A percentile compares a stretch with the other conserved stretches of the same genome.
phyloP scores from a whole-genome alignment of 2,888 invertebrate genomes.

The Acanthacorydalis orientalis region DNA sequence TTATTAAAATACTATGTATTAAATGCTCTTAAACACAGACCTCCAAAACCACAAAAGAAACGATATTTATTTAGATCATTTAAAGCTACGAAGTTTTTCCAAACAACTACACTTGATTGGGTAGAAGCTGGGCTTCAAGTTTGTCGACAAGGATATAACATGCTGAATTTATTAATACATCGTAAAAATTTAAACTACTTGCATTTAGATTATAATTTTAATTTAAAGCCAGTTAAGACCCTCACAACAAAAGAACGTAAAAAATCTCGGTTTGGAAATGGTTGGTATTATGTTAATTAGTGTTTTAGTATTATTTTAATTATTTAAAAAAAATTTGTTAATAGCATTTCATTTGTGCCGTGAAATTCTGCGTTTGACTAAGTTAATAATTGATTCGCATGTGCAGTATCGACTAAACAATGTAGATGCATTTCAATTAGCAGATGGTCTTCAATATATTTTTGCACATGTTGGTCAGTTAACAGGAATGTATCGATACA shows the following conservation, averaged over 20 bases:
- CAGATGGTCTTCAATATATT: constrained; percentile 97
- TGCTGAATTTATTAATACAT: constrained; percentile 97
- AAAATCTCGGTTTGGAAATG: constrained; percentile 92
- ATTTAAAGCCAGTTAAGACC: constrained; percentile 98
- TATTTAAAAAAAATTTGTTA: no score
- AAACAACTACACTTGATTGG: constrained; percentile 98
- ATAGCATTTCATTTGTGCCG: constrained; percentile 96
- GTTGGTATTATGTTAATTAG: constrained; percentile 29
- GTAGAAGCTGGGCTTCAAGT: constrained; percentile 98
- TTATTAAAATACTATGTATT: constrained; percentile 95
- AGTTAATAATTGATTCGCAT: constrained; percentile 96
- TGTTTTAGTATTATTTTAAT: no score
- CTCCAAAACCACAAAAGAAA: constrained; percentile 98
- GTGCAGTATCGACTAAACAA: constrained; percentile 99
- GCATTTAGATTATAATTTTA: constrained; percentile 99
- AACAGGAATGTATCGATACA: constrained; percentile 99
- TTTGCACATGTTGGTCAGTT: constrained; percentile 99
- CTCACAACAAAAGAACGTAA: constrained; percentile 98
- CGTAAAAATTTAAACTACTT: constrained; percentile 98
- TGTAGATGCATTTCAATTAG: constrained; percentile 95
- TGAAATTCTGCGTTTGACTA: constrained; percentile 95
- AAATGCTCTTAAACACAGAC: constrained; percentile 92
- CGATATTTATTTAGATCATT: constrained; percentile 96
- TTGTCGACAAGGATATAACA: constrained; percentile 98
- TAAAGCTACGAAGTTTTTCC: constrained; percentile 99